Evolutionary conservation across 2,888 invertebrate species (phyloP), one percentile per base, ranked within the genome.

Genomic region (Ptilodon capucinus): DNA sequence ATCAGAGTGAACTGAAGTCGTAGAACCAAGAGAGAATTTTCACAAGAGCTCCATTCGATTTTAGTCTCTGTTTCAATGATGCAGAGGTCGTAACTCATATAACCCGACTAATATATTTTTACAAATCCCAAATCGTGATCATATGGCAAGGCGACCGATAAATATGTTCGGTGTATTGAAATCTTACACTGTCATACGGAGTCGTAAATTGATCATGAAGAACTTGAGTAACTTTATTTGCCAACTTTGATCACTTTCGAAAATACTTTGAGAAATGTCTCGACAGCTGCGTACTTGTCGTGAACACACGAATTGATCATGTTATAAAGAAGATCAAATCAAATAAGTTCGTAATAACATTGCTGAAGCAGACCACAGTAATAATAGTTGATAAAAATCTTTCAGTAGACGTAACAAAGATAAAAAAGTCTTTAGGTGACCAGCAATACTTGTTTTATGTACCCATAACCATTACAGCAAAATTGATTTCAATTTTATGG

Each of bases 401-500:
- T 44, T 35, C 44, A 36, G 30, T 17, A 52, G 42, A 49, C 45
- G 50, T 64, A 71, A 74, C 72, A 76, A 76, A 79, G 74, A 77
- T 74, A 74, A 79, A 74, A 71, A 71, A 71, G 65, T 68, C 68
- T 71, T 74, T 74, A 57, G 69, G 74, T 79, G 80, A 76, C 80
- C 76, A 79, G 68, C 68, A 72, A 61, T 73, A 78, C 75, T 75
- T 79, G 76, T 86, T 88, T 89, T 85, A 88, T 82, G 78, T 67
- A 75, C 81, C 85, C 71, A 86, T 89, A 88, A 86, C 85, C 90
- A 86, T 89, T 88, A 87, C 81, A 77, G 78, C 80, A 80, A 89
- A 90, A 89, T 90, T 90, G 87, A 91, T 91, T 90, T 89, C 81
- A 84, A 87, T 89, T 91, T 91, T 89, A 91, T 88, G 86, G 87